Conservation (phyloP, 1,140 invertebrate species). For the Diploscapter pachys region DNA sequence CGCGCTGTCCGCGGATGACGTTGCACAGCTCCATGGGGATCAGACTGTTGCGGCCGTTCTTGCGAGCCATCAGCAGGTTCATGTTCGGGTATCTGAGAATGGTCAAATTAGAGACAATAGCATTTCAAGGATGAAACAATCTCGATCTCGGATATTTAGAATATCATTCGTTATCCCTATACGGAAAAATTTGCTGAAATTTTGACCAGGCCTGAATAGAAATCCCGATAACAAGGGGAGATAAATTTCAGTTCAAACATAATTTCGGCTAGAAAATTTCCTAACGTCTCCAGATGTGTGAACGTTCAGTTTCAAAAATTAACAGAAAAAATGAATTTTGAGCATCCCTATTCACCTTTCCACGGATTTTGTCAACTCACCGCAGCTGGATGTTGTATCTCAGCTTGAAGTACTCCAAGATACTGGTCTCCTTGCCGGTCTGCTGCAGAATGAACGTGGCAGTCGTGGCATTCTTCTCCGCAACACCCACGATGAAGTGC, state of each 20-base stretch:
- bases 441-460: slow-evolving; percentile 13
- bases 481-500: slow-evolving; percentile 16
- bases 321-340: too few species aligned
- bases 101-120: too few species aligned
- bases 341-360: not conserved
- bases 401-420: slow-evolving; percentile 24
- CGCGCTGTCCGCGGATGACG: slow-evolving; percentile 27
- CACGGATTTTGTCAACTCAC: slow-evolving; percentile 6
- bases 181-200: too few species aligned
- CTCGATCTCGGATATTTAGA: too few species aligned
- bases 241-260: not conserved
- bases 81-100: slow-evolving; percentile 19
- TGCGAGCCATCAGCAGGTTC: slow-evolving; percentile 15
- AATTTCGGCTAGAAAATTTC: not conserved
- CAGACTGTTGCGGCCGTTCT: slow-evolving; percentile 11
- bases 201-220: not conserved
- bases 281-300: too few species aligned
- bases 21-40: slow-evolving; percentile 27
- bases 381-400: slow-evolving; percentile 20
- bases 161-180: too few species aligned
- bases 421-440: slow-evolving; percentile 11
- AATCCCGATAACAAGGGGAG: not conserved
- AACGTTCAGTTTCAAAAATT: too few species aligned
- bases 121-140: too few species aligned
- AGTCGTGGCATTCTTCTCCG: slow-evolving; percentile 15